These are phyloP conservation scores for Coryphaenoides rupestris DNA, from an alignment of 2,113 vertebrate genomes.

Conservation along the genomic window DNA sequence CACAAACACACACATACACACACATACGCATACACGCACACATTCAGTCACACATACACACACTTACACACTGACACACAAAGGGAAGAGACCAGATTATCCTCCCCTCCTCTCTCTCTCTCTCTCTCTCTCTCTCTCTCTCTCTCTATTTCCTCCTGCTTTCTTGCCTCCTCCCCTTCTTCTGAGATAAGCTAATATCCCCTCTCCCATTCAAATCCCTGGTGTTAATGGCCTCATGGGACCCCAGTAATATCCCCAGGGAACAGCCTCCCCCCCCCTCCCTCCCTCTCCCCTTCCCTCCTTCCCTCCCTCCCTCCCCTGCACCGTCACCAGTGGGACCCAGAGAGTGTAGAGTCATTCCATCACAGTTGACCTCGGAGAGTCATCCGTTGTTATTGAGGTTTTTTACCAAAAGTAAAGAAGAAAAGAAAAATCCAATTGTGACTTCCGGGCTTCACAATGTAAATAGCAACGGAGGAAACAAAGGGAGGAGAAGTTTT, in stretches of 20 bases:
- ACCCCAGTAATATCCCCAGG: neutral
- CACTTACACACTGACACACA: constrained; percentile 3
- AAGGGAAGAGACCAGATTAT: too few species aligned
- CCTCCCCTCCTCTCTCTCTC: constrained; percentile 3
- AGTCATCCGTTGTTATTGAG: too few species aligned
- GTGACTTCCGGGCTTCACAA: too few species aligned
- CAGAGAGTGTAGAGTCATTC: too few species aligned
- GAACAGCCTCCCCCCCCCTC: constrained; percentile 33
- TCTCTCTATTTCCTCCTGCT: constrained; percentile 10
- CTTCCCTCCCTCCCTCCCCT: too few species aligned
- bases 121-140: constrained; percentile 7
- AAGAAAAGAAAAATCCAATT: too few species aligned
- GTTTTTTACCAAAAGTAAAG: too few species aligned
- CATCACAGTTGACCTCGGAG: too few species aligned
- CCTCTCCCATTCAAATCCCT: constrained; percentile 38
- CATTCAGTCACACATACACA: neutral
- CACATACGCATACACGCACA: too few species aligned
- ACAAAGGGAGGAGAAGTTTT: too few species aligned
- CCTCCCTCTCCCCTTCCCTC: constrained; percentile 31
- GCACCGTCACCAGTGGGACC: neutral
- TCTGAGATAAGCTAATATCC: constrained; percentile 60
- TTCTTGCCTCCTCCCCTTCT: neutral
- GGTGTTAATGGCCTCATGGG: constrained; percentile 40
- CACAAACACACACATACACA: too few species aligned
- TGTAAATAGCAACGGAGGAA: too few species aligned